Evolutionary conservation across 2,888 invertebrate species (phyloP).

Genomic region (Volucella inanis): DNA sequence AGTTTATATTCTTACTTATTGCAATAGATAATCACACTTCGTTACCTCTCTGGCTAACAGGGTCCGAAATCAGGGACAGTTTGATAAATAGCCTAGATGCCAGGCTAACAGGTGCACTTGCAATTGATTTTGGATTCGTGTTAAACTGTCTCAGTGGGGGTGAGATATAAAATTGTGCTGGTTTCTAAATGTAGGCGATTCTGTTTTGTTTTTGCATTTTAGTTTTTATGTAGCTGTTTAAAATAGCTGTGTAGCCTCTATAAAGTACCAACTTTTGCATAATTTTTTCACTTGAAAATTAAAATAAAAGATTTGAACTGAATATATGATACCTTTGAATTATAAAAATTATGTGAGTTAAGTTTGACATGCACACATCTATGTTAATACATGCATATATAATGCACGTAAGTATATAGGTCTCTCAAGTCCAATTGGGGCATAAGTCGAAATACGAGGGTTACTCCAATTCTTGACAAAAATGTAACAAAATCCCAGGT

Average conservation of each 20-base stretch:
- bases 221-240: constrained; percentile 31
- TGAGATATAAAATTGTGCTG: constrained; percentile 47
- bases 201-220: neutral
- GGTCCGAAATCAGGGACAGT: constrained; percentile 62
- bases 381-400: too few relatives aligned
- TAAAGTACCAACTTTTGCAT: constrained; percentile 22
- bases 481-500: too few relatives aligned
- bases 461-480: too few relatives aligned
- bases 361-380: too few relatives aligned
- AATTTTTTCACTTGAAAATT: too few relatives aligned
- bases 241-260: constrained; percentile 38
- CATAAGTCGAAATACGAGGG: too few relatives aligned
- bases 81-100: constrained; percentile 68
- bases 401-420: too few relatives aligned
- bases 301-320: too few relatives aligned
- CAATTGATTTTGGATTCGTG: constrained; percentile 72
- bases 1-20: constrained; percentile 48
- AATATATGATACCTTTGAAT: too few relatives aligned
- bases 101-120: constrained; percentile 69
- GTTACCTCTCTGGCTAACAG: constrained; percentile 71
- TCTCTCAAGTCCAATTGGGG: too few relatives aligned
- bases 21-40: constrained; percentile 70
- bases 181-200: constrained; percentile 46
- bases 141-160: constrained; percentile 67
- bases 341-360: too few relatives aligned